phyloP scores from a whole-genome alignment of 1,140 invertebrate genomes.

The Euborellia annulipes region DNA sequence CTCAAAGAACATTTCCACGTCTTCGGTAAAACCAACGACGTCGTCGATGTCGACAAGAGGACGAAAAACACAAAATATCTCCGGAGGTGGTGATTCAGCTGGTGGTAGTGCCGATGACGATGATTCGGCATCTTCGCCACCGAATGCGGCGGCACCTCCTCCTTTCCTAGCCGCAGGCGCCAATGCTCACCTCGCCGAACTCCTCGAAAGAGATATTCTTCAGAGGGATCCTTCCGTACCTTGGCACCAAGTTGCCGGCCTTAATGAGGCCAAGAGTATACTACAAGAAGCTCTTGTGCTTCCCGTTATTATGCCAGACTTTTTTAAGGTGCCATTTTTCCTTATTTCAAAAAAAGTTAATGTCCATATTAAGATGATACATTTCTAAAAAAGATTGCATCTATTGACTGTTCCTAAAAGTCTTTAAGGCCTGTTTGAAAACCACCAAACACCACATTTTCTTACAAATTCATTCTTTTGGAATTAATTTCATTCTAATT shows the following conservation, averaged over 20 bases:
- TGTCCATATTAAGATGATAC: too few species aligned
- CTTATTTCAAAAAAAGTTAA: not conserved
- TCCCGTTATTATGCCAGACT: constrained; percentile 49
- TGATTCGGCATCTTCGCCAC: constrained; percentile 13
- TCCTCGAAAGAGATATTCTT: constrained; percentile 46
- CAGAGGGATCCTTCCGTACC: constrained; percentile 41
- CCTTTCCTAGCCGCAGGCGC: constrained; percentile 53
- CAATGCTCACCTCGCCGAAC: constrained; percentile 65
- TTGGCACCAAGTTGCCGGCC: constrained; percentile 48
- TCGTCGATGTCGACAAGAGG: constrained; percentile 12
- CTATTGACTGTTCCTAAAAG: too few species aligned
- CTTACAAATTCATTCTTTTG: too few species aligned
- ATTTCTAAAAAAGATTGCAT: too few species aligned
- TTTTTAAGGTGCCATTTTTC: constrained; percentile 35
- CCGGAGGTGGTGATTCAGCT: constrained; percentile 10
- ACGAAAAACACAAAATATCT: constrained; percentile 11
- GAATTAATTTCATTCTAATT: too few species aligned
- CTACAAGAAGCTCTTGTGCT: constrained; percentile 55
- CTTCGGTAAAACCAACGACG: constrained; percentile 15
- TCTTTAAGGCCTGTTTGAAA: too few species aligned
- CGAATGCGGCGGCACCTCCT: constrained; percentile 4
- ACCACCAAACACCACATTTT: too few species aligned
- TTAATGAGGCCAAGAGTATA: constrained; percentile 47
- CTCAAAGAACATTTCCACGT: not conserved
- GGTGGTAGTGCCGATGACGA: not conserved